Evolutionary conservation across 2,888 invertebrate species (phyloP).

Genomic region (Nomada lathburiana): DNA sequence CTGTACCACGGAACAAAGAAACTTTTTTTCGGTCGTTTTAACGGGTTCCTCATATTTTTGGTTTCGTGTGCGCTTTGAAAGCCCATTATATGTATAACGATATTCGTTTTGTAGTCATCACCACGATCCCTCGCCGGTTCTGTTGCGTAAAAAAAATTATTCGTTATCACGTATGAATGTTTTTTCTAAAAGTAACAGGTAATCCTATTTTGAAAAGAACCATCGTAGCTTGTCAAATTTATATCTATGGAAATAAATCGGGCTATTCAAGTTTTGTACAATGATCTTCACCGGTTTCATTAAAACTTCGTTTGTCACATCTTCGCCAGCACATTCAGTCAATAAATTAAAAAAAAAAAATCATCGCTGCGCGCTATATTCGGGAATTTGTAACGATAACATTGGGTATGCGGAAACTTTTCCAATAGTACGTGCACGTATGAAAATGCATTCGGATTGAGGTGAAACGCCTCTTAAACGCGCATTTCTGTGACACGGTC

Average conservation of each 20-base stretch:
- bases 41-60: constrained; percentile 20
- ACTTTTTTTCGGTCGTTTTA: constrained; percentile 2
- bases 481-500: constrained; percentile 13
- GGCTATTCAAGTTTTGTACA: too few species aligned
- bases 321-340: background rate
- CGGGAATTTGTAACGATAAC: background rate
- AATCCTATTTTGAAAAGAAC: background rate
- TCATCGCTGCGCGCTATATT: background rate
- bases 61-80: constrained; percentile 29
- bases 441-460: constrained; percentile 6
- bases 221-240: too few species aligned
- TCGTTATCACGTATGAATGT: background rate
- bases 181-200: constrained; percentile 23
- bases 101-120: constrained; percentile 22
- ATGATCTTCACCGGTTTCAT: too few species aligned
- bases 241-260: too few species aligned
- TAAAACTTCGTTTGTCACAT: background rate
- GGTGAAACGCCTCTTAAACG: background rate
- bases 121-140: constrained; percentile 20
- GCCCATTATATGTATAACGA: constrained; percentile 33
- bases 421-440: background rate
- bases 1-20: background rate
- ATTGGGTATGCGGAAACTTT: background rate
- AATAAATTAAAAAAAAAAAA: background rate
- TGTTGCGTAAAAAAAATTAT: background rate